These are phyloP conservation scores for Mixornis gularis DNA, from an alignment of 2,113 vertebrate species.

Conservation along the genomic window DNA sequence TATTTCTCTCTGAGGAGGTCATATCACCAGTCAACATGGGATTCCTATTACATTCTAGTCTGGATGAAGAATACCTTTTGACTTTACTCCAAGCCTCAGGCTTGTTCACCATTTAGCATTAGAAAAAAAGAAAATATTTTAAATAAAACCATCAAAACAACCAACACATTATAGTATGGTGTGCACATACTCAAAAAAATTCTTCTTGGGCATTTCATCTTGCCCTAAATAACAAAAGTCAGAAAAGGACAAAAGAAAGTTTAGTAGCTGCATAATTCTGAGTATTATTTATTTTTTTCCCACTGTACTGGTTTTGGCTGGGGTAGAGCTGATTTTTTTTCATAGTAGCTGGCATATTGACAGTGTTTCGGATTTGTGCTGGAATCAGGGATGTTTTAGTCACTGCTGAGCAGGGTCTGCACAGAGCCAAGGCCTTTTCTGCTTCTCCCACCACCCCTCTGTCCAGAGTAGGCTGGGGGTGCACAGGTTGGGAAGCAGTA, in stretches of 20 bases:
- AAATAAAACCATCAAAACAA: not conserved
- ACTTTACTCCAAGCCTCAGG: constrained; percentile 1
- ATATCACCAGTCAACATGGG: not conserved
- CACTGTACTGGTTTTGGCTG: not conserved
- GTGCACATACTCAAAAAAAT: not conserved
- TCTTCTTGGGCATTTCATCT: not conserved
- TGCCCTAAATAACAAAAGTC: not conserved
- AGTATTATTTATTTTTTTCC: not conserved
- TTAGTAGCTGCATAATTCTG: not conserved
- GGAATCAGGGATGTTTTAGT: not conserved
- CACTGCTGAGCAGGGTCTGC: not conserved
- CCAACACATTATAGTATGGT: not conserved
- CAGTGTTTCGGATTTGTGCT: not conserved
- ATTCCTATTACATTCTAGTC: not conserved
- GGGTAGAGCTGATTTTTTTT: not conserved
- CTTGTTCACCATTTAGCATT: not conserved
- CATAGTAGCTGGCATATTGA: not conserved
- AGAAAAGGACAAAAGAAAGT: not conserved
- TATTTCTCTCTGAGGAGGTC: not conserved
- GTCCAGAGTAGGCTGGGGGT: too few relatives aligned
- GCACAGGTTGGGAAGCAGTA: not conserved
- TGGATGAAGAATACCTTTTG: constrained; percentile 3
- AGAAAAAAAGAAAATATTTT: not conserved
- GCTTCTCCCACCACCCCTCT: not conserved
- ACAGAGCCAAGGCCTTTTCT: not conserved